These are phyloP conservation scores for Ophioninae sp. DNA, from an alignment of 2,888 invertebrate genomes.

Conservation along the genomic window DNA sequence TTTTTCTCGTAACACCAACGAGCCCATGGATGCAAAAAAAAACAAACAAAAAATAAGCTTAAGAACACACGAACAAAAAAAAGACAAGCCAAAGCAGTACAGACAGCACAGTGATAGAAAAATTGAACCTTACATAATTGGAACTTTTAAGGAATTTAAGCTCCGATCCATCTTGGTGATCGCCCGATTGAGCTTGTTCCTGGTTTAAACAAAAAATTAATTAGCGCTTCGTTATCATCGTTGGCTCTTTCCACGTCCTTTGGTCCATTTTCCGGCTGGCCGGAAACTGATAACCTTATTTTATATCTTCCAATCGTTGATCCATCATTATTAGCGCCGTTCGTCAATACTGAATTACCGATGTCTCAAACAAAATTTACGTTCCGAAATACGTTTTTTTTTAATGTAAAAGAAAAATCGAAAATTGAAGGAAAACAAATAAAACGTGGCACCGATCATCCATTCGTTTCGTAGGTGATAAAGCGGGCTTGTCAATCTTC, in stretches of 20 bases:
- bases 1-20: background rate
- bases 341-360: background rate
- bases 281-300: background rate
- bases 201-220: slow-evolving; percentile 57
- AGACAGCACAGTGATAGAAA: slow-evolving; percentile 52
- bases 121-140: slow-evolving; percentile 65
- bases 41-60: slow-evolving; percentile 24
- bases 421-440: background rate
- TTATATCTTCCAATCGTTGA: slow-evolving; percentile 30
- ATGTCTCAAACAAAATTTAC: background rate
- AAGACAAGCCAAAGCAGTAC: slow-evolving; percentile 14
- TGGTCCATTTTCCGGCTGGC: slow-evolving; percentile 21
- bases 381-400: background rate
- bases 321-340: background rate
- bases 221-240: slow-evolving; percentile 40
- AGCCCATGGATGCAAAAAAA: slow-evolving; percentile 2
- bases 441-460: background rate
- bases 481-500: slow-evolving; percentile 27
- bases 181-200: slow-evolving; percentile 61
- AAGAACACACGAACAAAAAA: slow-evolving; percentile 26
- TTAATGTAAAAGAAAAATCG: background rate
- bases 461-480: slow-evolving; percentile 16
- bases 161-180: slow-evolving; percentile 65
- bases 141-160: slow-evolving; percentile 62
- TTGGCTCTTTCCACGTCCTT: background rate